phyloP scores from a whole-genome alignment of 2,113 vertebrate genomes.

The Prionailurus bengalensis region DNA sequence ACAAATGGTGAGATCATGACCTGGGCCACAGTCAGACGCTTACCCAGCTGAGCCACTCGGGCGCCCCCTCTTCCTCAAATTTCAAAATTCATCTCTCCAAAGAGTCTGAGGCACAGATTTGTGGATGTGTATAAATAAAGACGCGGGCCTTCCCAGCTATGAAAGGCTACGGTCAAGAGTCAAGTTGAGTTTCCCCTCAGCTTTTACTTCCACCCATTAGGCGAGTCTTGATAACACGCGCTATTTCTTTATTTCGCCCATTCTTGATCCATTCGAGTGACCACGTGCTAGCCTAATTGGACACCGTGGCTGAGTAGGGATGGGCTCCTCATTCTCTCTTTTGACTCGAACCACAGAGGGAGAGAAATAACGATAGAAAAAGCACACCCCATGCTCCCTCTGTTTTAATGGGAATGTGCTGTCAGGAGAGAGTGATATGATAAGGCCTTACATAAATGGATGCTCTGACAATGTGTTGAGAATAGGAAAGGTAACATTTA shows the following conservation, averaged over 20 bases:
- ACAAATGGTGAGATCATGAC: no score
- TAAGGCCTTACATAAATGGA: constrained; percentile 53
- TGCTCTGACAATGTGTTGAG: constrained; percentile 58
- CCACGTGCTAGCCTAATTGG: not conserved
- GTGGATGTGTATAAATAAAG: not conserved
- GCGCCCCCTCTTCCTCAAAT: not conserved
- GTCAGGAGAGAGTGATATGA: not conserved
- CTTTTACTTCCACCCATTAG: not conserved
- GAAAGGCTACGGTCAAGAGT: not conserved
- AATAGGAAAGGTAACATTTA: constrained; percentile 77
- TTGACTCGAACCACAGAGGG: constrained; percentile 22
- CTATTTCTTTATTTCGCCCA: constrained; percentile 41
- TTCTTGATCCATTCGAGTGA: not conserved
- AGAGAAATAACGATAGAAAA: not conserved
- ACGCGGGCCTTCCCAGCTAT: not conserved
- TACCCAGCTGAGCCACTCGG: no score
- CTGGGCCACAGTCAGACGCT: no score
- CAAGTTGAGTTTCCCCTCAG: not conserved
- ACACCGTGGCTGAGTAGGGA: not conserved
- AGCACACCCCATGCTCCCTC: not conserved
- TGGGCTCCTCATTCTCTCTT: constrained; percentile 7
- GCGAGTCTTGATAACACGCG: not conserved
- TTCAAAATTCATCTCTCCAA: not conserved
- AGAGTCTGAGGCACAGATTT: not conserved
- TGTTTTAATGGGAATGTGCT: not conserved